Evolutionary conservation across 1,140 invertebrate species (phyloP).

Genomic region (Cydia splendana): DNA sequence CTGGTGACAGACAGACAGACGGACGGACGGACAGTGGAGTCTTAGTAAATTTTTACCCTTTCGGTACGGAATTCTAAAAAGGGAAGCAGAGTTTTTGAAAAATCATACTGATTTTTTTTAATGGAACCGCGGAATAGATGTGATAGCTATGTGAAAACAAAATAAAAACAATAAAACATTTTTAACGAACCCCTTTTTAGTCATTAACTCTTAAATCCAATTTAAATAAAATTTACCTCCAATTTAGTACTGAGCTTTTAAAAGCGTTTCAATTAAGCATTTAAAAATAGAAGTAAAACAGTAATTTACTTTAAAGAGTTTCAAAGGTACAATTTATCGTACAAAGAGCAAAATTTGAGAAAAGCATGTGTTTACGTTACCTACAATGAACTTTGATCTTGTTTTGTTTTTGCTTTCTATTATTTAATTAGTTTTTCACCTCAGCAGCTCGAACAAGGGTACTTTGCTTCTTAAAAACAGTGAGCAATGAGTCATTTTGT

Average conservation of each 20-base stretch:
- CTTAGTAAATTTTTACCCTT: no score
- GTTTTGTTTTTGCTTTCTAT: background rate
- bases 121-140: no score
- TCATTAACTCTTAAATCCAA: background rate
- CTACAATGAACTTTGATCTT: background rate
- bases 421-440: background rate
- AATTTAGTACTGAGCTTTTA: background rate
- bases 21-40: no score
- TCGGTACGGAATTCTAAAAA: no score
- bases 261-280: slow-evolving; percentile 12
- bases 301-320: slow-evolving; percentile 5
- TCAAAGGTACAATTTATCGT: background rate
- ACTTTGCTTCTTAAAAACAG: no score
- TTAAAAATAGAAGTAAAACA: background rate
- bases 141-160: no score
- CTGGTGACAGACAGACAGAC: no score
- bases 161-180: no score
- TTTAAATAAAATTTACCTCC: background rate
- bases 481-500: no score
- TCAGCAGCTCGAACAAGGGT: no score
- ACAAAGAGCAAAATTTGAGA: background rate
- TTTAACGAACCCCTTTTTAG: background rate
- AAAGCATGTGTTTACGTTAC: background rate
- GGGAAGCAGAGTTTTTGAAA: no score
- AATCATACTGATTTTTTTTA: no score